Base-by-base conservation (phyloP, 2,888 invertebrate genomes). In the Hanleya hanleyi region DNA sequence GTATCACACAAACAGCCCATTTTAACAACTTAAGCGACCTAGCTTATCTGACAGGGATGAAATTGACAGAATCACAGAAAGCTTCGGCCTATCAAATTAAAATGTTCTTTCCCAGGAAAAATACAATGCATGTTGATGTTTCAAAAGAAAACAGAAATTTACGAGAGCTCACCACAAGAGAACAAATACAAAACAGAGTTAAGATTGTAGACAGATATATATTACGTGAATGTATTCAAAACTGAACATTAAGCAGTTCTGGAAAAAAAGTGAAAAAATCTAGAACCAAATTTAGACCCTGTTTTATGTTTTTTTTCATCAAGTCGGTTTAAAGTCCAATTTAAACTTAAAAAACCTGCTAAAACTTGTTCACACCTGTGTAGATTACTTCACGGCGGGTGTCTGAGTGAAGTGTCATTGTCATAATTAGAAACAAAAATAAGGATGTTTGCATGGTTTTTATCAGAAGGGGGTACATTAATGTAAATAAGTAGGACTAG, bases 251-350 rank as follows among this genome's bases (percentile, higher is more conserved):
- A n/a, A 22, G 18, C 70, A 5, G 18, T 32, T 62, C 32, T 70
- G 70, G 70, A 26, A 64, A 12, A 65, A 37, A 22, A 65, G 37
- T 32, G 62, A 35, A 67, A 70, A 70, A 70, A 26, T 65, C 7
- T 41, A 64, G 35, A 64, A 69, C 32, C 33, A 4, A 33, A 7
- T 32, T 70, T 9, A 15, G 64, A 22, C 49, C 38, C 4, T 70
- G 70, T 47, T 1, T 47, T 38, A 6, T 41, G 9, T 26, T 4
- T 9, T 15, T 32, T 1, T 41, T 65, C 22, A 32, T 70, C 18
- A 70, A 29, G 15, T 65, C 70, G 36, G 50, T 22, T 7, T 66
- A 33, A 70, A 70, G 35, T 33, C 32, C 22, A 18, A 5, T 41
- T 36, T 65, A 6, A n/a, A n/a, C n/a, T n/a, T n/a, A 70, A 32